A percentile compares a stretch with the other conserved stretches of the same genome.
These are phyloP conservation scores for Melanitta fusca DNA, from an alignment of 2,797 vertebrate genomes.

Conservation along the genomic window DNA sequence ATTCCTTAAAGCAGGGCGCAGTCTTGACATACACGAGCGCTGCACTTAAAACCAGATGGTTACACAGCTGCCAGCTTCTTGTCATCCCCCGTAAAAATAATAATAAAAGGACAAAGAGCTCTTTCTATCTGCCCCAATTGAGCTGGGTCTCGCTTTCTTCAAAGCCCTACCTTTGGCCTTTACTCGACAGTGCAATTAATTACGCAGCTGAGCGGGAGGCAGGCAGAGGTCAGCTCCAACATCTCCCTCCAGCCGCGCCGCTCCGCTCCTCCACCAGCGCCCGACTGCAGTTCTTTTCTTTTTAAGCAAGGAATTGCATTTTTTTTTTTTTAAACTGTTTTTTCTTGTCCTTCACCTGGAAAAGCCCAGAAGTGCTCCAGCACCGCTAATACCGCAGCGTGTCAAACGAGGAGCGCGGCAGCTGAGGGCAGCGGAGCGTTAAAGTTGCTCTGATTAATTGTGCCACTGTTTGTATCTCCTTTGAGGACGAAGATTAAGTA, in stretches of 20 bases:
- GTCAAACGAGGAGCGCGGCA: fast-evolving
- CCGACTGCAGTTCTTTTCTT: background rate
- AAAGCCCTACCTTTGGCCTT: conserved; percentile 49
- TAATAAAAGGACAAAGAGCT: conserved; percentile 15
- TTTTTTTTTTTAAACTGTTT: background rate
- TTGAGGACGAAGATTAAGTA: background rate
- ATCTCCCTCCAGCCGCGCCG: background rate
- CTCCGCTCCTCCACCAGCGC: background rate
- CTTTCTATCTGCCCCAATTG: background rate
- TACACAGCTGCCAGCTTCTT: conserved; percentile 29
- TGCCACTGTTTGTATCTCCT: background rate
- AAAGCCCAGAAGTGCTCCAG: background rate
- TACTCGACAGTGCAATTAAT: background rate
- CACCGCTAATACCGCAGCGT: fast-evolving
- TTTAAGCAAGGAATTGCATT: too few species aligned
- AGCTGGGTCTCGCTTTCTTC: background rate
- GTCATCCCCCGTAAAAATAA: background rate
- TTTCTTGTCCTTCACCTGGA: background rate
- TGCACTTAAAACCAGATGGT: conserved; percentile 25
- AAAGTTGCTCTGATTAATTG: background rate
- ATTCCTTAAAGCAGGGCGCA: background rate
- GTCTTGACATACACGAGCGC: background rate
- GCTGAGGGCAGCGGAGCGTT: fast-evolving
- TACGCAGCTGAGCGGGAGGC: background rate
- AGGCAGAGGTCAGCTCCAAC: conserved; percentile 7